phyloP scores from a whole-genome alignment of 2,113 vertebrate genomes.

The Callopanchax toddi region DNA sequence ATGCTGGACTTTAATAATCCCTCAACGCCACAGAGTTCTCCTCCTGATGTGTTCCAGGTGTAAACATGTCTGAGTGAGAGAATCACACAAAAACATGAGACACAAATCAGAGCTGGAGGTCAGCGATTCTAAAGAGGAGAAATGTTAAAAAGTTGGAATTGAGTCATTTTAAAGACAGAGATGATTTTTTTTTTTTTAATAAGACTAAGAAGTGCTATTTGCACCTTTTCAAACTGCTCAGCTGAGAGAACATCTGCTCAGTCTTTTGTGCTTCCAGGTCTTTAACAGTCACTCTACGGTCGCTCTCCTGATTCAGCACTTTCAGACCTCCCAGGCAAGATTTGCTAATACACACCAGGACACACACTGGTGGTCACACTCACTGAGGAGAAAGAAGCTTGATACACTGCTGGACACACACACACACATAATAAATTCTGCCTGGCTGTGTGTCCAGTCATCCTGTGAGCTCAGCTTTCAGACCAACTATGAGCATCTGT shows the following conservation, averaged over 20 bases:
- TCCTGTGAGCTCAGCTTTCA: too few relatives aligned
- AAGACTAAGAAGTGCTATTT: not conserved
- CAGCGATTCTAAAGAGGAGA: not conserved
- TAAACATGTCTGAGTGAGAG: too few relatives aligned
- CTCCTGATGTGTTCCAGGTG: too few relatives aligned
- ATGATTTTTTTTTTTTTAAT: not conserved
- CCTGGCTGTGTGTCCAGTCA: too few relatives aligned
- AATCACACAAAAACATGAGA: not conserved
- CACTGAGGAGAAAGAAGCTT: not conserved
- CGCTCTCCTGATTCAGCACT: constrained; percentile 34
- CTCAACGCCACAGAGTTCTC: too few relatives aligned
- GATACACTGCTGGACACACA: not conserved
- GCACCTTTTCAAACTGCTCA: not conserved
- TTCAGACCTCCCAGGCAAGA: not conserved
- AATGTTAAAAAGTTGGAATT: too few relatives aligned
- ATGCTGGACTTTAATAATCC: too few relatives aligned
- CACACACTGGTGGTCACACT: not conserved
- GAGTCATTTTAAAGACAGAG: not conserved
- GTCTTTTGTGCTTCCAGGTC: not conserved
- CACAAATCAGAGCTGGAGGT: too few relatives aligned
- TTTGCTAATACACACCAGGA: constrained; percentile 1
- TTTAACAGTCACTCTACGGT: not conserved
- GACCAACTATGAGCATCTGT: too few relatives aligned
- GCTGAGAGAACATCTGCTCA: not conserved
- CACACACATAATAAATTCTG: not conserved